Percentiles rank a stretch among this genome's conserved stretches.
Evolutionary conservation across 2,113 vertebrate genomes (phyloP).

Genomic region (Clinocottus analis): DNA sequence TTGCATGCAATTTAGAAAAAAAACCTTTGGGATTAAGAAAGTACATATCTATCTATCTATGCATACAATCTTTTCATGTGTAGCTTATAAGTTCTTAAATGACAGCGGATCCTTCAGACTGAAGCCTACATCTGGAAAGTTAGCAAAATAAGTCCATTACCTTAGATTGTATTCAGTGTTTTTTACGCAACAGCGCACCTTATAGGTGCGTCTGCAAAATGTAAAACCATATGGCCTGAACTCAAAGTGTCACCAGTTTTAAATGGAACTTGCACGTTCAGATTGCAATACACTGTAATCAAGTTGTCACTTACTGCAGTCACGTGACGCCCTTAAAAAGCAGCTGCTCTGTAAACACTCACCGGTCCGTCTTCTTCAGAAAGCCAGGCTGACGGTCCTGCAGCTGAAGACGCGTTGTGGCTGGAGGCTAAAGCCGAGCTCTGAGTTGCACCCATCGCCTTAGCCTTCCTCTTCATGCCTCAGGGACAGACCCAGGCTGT

Average conservation of each 20-base stretch:
- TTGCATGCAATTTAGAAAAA: no score
- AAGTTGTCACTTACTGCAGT: not conserved
- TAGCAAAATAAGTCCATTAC: no score
- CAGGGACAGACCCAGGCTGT: not conserved
- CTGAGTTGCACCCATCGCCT: conserved; percentile 43
- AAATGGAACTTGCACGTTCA: not conserved
- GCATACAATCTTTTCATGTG: no score
- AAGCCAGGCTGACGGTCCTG: not conserved
- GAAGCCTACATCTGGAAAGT: no score
- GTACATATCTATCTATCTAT: no score
- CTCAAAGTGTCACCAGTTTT: not conserved
- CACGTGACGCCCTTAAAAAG: no score
- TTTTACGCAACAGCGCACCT: not conserved
- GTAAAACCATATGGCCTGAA: not conserved
- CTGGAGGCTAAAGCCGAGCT: not conserved
- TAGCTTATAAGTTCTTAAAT: not conserved
- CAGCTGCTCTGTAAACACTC: not conserved
- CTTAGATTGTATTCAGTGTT: no score
- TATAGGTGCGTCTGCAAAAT: not conserved
- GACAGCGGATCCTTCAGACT: no score
- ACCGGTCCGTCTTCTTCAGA: not conserved
- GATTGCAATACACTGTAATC: no score
- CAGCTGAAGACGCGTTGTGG: not conserved
- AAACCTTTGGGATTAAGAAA: no score
- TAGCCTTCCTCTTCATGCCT: conserved; percentile 40